A percentile compares a stretch with the other conserved stretches of the same genome.
These are phyloP conservation scores for Ophioninae sp. DNA, from an alignment of 2,888 invertebrate genomes.

Conservation along the genomic window DNA sequence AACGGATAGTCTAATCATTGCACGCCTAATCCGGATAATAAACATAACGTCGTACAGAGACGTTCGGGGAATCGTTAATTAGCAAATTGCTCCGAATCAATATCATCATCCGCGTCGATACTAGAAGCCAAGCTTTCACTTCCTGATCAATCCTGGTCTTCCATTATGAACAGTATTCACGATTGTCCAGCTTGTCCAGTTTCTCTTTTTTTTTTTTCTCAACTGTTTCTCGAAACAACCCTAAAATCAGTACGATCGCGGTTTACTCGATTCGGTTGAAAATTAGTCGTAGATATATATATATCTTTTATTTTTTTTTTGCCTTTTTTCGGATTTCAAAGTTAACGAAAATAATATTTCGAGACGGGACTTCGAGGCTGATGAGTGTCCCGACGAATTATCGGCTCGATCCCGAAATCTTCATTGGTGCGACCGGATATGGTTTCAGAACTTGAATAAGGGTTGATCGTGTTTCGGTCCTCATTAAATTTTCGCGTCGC, in stretches of 20 bases:
- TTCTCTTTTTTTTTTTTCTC: not conserved
- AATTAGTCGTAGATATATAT: not conserved
- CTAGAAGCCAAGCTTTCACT: not conserved
- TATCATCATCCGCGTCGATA: not conserved
- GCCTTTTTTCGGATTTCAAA: not conserved
- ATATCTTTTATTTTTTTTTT: not conserved
- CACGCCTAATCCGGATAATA: constrained; percentile 15
- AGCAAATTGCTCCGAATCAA: not conserved
- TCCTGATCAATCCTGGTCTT: not conserved
- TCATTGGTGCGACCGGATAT: not conserved
- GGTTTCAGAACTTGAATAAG: constrained; percentile 2
- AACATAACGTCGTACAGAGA: not conserved
- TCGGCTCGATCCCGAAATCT: not conserved
- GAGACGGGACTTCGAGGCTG: not conserved
- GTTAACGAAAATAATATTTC: not conserved
- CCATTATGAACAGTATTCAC: not conserved
- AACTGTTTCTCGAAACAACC: not conserved
- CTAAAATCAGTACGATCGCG: not conserved
- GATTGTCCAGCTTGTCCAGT: not conserved
- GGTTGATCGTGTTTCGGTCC: constrained; percentile 10
- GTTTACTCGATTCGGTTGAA: not conserved
- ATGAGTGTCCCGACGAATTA: not conserved
- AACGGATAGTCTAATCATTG: not conserved
- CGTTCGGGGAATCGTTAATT: not conserved
- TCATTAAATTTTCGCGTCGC: constrained; percentile 37